phyloP scores from a whole-genome alignment of 2,888 invertebrate species.

The Leptothorax acervorum region DNA sequence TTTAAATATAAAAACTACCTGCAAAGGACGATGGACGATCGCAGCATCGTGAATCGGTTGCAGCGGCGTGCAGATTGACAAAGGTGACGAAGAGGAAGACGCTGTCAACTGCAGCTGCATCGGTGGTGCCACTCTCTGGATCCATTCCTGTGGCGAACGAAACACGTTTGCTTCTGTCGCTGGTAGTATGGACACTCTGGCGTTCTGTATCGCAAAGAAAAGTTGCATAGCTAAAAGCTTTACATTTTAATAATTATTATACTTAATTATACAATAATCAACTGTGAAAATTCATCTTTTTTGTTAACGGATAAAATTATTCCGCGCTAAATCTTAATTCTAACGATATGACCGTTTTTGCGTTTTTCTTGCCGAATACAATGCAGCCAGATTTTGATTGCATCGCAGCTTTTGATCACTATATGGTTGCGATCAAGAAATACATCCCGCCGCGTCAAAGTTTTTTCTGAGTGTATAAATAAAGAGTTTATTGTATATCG shows the following conservation, averaged over 20 bases:
- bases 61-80: slow-evolving; percentile 75
- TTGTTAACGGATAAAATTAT: not conserved
- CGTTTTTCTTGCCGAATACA: not conserved
- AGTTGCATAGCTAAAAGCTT: slow-evolving; percentile 9
- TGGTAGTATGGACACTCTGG: slow-evolving; percentile 76
- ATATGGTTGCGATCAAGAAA: not conserved
- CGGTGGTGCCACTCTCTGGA: slow-evolving; percentile 76
- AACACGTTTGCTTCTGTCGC: slow-evolving; percentile 72
- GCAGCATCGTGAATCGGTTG: slow-evolving; percentile 77
- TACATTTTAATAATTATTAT: not conserved
- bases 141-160: slow-evolving; percentile 80
- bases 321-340: not conserved
- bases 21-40: slow-evolving; percentile 78
- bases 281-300: not conserved
- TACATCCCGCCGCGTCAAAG: not conserved
- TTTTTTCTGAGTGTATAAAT: too few species aligned
- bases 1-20: slow-evolving; percentile 45
- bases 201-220: slow-evolving; percentile 69
- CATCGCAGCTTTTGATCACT: not conserved
- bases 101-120: slow-evolving; percentile 77
- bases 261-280: not conserved
- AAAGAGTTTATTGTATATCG: too few species aligned
- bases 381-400: not conserved
- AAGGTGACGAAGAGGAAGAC: slow-evolving; percentile 62
- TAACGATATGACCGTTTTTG: not conserved